Evolutionary conservation across 2,113 vertebrate genomes (phyloP).

Genomic region (Elgaria multicarinata): DNA sequence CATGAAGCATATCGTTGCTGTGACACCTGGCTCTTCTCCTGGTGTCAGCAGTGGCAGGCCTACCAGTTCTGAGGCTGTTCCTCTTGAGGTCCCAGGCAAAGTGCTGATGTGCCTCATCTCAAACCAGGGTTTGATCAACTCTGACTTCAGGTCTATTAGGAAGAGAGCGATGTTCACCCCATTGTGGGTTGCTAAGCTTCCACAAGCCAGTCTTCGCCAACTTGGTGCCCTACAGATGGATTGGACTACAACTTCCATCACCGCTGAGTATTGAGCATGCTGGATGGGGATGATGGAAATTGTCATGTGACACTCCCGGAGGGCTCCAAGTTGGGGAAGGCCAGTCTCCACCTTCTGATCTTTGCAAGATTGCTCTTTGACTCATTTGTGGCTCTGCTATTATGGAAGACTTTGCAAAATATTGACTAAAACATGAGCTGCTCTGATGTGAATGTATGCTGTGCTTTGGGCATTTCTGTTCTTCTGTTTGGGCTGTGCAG

Average conservation of each 20-base stretch:
- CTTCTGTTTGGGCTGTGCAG: neutral
- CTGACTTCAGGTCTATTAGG: neutral
- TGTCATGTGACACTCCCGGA: too few relatives aligned
- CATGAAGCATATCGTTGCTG: neutral
- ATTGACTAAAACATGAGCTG: neutral
- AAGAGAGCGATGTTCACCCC: neutral
- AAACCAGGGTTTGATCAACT: neutral
- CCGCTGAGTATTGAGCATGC: too few relatives aligned
- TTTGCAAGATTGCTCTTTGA: neutral
- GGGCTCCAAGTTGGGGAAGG: too few relatives aligned
- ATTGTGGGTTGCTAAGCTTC: too few relatives aligned
- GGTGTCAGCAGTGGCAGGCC: neutral
- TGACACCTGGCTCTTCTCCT: neutral
- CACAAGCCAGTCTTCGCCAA: too few relatives aligned
- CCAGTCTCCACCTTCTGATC: neutral
- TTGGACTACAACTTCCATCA: too few relatives aligned
- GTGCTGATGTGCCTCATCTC: neutral
- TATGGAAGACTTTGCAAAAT: neutral
- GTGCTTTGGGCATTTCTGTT: neutral
- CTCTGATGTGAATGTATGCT: neutral
- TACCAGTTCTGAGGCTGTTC: neutral
- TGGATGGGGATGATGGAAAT: too few relatives aligned
- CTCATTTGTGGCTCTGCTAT: fast-evolving
- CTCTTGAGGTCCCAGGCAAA: neutral
- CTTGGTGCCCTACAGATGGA: too few relatives aligned